A percentile compares a stretch with the other conserved stretches of the same genome.
These are phyloP conservation scores for Mythimna pallens DNA, from an alignment of 2,888 invertebrate species.

Conservation along the genomic window DNA sequence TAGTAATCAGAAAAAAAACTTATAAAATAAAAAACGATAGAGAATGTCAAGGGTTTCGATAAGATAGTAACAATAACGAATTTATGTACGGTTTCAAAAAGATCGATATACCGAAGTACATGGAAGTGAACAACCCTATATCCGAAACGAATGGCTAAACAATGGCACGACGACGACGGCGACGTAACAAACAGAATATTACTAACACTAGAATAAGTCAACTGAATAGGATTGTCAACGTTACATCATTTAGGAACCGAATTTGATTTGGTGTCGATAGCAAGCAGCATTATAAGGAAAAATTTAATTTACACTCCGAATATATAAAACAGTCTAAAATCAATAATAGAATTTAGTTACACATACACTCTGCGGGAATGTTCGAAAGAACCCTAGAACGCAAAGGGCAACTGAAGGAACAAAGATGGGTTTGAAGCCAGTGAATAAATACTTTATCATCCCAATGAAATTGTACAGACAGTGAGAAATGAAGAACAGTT, in stretches of 20 bases:
- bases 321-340: neutral
- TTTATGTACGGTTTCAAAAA: neutral
- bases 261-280: constrained; percentile 17
- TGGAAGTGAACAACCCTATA: constrained; percentile 26
- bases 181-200: constrained; percentile 44
- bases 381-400: too few species aligned
- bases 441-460: neutral
- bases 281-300: neutral
- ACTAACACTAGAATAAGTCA: constrained; percentile 35
- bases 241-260: constrained; percentile 46
- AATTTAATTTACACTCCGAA: neutral
- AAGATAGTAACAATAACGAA: neutral
- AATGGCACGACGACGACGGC: constrained; percentile 40
- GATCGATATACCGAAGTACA: neutral
- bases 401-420: too few species aligned
- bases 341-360: too few species aligned
- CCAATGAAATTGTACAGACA: neutral
- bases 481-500: neutral
- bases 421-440: too few species aligned
- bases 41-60: neutral
- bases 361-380: too few species aligned
- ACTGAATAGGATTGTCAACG: constrained; percentile 22
- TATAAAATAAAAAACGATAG: too few species aligned
- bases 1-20: neutral
- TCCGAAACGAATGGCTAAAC: constrained; percentile 41